These are phyloP conservation scores for Eupristina koningsbergeri DNA, from an alignment of 1,140 invertebrate genomes.

Conservation along the genomic window DNA sequence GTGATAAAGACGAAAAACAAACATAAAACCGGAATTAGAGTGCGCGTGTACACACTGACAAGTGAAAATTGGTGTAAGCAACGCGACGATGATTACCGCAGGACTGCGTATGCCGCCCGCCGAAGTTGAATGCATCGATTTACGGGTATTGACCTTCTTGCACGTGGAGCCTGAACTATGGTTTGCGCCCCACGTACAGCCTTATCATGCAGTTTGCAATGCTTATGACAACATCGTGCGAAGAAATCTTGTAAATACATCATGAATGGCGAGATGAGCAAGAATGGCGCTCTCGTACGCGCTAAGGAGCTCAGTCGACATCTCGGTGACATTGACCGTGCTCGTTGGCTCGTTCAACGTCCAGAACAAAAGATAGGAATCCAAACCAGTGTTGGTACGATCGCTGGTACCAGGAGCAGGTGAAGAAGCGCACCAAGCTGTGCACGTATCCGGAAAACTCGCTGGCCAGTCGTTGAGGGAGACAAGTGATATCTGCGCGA, in stretches of 20 bases:
- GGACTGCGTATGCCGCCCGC: too few relatives aligned
- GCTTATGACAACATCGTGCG: not conserved
- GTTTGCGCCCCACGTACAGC: constrained; percentile 34
- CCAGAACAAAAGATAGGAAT: too few relatives aligned
- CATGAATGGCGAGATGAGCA: not conserved
- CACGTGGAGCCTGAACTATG: constrained; percentile 48
- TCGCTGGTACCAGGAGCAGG: constrained; percentile 25
- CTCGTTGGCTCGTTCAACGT: too few relatives aligned
- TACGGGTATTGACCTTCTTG: constrained; percentile 42
- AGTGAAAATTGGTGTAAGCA: too few relatives aligned
- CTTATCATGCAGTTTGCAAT: not conserved
- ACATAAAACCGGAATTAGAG: too few relatives aligned
- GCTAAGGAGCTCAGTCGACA: not conserved
- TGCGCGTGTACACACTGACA: too few relatives aligned
- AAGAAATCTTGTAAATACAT: not conserved
- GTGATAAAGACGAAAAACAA: too few relatives aligned
- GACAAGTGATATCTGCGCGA: constrained; percentile 39
- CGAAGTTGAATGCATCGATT: too few relatives aligned
- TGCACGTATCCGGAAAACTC: constrained; percentile 49
- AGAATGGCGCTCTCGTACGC: too few relatives aligned
- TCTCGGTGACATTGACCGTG: not conserved
- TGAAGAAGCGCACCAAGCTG: constrained; percentile 39
- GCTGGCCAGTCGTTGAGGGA: constrained; percentile 46
- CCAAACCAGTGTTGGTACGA: constrained; percentile 38
- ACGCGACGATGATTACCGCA: too few relatives aligned